phyloP scores from a whole-genome alignment of 2,888 invertebrate genomes.

The Gortyna flavago region DNA sequence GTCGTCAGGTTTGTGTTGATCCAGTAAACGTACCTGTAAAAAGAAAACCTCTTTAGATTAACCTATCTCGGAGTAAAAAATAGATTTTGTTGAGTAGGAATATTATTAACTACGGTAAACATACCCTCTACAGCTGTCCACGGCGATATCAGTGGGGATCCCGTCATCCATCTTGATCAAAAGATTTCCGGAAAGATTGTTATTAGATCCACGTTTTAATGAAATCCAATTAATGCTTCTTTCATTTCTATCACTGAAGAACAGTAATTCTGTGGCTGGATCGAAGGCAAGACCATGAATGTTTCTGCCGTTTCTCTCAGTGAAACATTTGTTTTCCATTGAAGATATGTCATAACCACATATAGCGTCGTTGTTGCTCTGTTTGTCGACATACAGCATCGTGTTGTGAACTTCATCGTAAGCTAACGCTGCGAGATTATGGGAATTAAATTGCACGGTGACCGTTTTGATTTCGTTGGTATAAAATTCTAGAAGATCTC shows the following conservation, averaged over 20 bases:
- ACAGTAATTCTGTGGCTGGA: slow-evolving; percentile 12
- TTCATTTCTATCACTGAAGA: slow-evolving; percentile 9
- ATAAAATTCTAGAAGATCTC: slow-evolving; percentile 1
- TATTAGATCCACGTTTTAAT: background rate
- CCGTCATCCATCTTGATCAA: background rate
- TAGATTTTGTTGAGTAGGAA: background rate
- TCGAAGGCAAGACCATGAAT: slow-evolving; percentile 10
- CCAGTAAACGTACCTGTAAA: slow-evolving; percentile 8
- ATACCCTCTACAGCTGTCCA: slow-evolving; percentile 15
- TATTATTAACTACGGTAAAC: background rate
- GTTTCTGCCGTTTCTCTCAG: background rate
- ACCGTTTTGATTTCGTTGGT: background rate
- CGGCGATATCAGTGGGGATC: slow-evolving; percentile 5
- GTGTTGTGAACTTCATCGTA: slow-evolving; percentile 7
- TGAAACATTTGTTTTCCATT: background rate
- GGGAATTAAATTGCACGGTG: no score
- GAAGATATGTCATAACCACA: slow-evolving; percentile 1
- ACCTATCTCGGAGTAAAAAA: background rate
- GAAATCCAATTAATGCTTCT: slow-evolving; percentile 13
- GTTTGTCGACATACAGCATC: background rate
- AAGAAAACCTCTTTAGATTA: background rate
- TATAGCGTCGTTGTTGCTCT: background rate
- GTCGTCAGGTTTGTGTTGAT: background rate
- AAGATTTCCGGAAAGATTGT: background rate
- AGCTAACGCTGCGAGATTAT: background rate